phyloP scores from a whole-genome alignment of 2,113 vertebrate genomes.

The Larimichthys polyactis region DNA sequence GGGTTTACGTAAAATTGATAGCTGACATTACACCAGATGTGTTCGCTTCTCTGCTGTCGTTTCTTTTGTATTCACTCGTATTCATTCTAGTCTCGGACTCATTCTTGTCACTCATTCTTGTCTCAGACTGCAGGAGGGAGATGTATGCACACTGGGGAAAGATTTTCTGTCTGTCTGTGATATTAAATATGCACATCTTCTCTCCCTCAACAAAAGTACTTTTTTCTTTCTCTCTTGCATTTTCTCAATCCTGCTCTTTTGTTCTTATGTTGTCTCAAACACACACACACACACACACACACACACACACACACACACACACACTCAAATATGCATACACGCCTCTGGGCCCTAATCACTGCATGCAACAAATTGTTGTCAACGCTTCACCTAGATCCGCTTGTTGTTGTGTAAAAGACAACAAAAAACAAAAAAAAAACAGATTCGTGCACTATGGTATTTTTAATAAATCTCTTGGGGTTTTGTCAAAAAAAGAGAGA shows the following conservation, averaged over 20 bases:
- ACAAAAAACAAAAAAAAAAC: slow-evolving; percentile 3
- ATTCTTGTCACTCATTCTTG: slow-evolving; percentile 49
- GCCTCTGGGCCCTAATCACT: slow-evolving; percentile 46
- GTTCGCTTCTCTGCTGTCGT: slow-evolving; percentile 26
- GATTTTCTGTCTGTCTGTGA: slow-evolving; percentile 58
- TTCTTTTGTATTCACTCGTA: slow-evolving; percentile 44
- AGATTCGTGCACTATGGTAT: slow-evolving; percentile 44
- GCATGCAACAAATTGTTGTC: slow-evolving; percentile 66
- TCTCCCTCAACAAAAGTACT: slow-evolving; percentile 41
- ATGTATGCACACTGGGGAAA: slow-evolving; percentile 50
- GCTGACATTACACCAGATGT: slow-evolving; percentile 31
- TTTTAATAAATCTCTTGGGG: slow-evolving; percentile 75
- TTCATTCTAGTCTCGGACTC: slow-evolving; percentile 15
- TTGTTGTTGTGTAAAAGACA: slow-evolving; percentile 18
- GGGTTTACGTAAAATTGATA: slow-evolving; percentile 44
- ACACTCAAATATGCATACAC: slow-evolving; percentile 10
- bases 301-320: neutral
- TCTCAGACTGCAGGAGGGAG: slow-evolving; percentile 53
- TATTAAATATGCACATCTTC: slow-evolving; percentile 70
- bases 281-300: neutral
- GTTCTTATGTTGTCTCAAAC: neutral
- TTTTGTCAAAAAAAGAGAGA: slow-evolving; percentile 71
- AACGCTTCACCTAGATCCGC: slow-evolving; percentile 44
- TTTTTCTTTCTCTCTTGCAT: slow-evolving; percentile 22
- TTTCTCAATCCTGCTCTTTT: slow-evolving; percentile 12